A percentile compares a stretch with the other conserved stretches of the same genome.
These are phyloP conservation scores for Apis cerana DNA, from an alignment of 1,140 invertebrate genomes.

Conservation along the genomic window DNA sequence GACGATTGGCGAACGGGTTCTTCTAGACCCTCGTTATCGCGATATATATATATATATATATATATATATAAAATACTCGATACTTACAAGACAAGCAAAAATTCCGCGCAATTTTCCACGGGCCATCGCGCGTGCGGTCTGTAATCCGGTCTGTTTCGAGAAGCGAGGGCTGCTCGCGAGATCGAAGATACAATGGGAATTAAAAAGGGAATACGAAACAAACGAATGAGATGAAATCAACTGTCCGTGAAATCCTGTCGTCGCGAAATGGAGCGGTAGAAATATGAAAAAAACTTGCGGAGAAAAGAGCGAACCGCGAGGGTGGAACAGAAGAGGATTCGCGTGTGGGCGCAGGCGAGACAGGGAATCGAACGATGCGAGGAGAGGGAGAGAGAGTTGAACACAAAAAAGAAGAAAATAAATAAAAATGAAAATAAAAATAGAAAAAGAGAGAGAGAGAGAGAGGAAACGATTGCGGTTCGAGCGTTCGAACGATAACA, in stretches of 20 bases:
- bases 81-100: neutral
- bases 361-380: neutral
- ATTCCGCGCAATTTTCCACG: neutral
- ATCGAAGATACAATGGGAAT: conserved; percentile 48
- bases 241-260: conserved; percentile 51
- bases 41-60: too few relatives aligned
- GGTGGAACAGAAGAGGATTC: conserved; percentile 1
- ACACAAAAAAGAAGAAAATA: neutral
- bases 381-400: neutral
- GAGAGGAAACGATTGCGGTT: conserved; percentile 22
- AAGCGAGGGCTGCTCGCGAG: neutral
- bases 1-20: neutral
- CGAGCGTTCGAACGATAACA: conserved; percentile 46
- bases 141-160: neutral
- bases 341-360: neutral
- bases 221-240: conserved; percentile 42
- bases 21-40: neutral
- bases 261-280: conserved; percentile 47
- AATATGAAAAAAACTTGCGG: conserved; percentile 41
- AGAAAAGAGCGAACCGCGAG: conserved; percentile 10
- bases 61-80: neutral
- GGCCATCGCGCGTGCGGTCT: neutral
- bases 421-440: rapidly evolving
- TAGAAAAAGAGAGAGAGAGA: neutral
- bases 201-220: conserved; percentile 39